Percentiles rank a stretch among this genome's conserved stretches.
These are phyloP conservation scores for Drosophila merina DNA, from an alignment of 2,888 invertebrate species.

Conservation along the genomic window DNA sequence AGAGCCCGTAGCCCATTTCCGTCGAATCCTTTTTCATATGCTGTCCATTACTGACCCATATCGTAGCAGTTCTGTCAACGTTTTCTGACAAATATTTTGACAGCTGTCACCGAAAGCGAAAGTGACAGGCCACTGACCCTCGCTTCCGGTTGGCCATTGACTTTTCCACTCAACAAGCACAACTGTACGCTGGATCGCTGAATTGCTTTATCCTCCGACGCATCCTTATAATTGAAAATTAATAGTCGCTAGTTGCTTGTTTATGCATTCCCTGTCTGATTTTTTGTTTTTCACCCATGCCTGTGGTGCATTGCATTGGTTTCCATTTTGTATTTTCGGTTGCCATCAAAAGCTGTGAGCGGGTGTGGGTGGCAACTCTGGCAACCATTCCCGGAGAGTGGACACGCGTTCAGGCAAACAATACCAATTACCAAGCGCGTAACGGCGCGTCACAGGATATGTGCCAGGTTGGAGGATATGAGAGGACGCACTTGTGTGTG, in stretches of 20 bases:
- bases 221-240: conserved; percentile 61
- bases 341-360: conserved; percentile 24
- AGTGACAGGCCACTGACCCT: conserved; percentile 41
- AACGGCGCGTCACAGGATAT: conserved; percentile 51
- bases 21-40: conserved; percentile 16
- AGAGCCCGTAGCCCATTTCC: not conserved
- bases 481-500: conserved; percentile 43
- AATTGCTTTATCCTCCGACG: conserved; percentile 10
- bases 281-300: conserved; percentile 28
- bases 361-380: conserved; percentile 29
- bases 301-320: conserved; percentile 49
- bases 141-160: conserved; percentile 30
- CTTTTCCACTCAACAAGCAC: conserved; percentile 7
- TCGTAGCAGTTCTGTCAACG: conserved; percentile 40
- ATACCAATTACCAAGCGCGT: conserved; percentile 72
- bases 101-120: conserved; percentile 45
- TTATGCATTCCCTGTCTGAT: conserved; percentile 42
- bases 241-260: conserved; percentile 66
- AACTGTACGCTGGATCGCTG: conserved; percentile 17
- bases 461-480: conserved; percentile 52
- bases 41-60: conserved; percentile 38
- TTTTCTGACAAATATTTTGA: conserved; percentile 49
- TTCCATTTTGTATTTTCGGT: conserved; percentile 43
- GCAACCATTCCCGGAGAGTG: conserved; percentile 37
- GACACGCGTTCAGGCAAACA: conserved; percentile 69